Base-by-base conservation (phyloP, 2,888 invertebrate species). In the Diaperis boleti region DNA sequence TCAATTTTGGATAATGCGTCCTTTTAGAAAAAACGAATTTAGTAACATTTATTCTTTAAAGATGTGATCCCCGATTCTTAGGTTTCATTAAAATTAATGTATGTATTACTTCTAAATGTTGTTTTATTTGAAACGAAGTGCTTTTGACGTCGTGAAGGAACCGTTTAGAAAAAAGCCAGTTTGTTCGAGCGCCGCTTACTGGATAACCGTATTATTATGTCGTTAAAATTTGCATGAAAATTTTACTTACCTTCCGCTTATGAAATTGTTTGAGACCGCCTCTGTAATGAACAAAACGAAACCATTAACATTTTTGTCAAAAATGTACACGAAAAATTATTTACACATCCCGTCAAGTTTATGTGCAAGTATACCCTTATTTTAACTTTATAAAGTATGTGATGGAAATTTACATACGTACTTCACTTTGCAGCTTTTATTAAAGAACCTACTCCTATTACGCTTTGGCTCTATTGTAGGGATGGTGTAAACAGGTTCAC, bases 211-310 rank as follows among this genome's bases (percentile, higher is more conserved):
- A 39, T 59, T 59, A 59, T 59, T 59, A 59, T 49, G 49, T 59
- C 47, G 59, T 59, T 59, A 59, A 59, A 59, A 59, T 59, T 59
- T 59, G 59, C 59, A 59, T 59, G 49, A 31, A 59, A 59, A 56
- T 56, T 49, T 49, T 49, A 49, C 59, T 59, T 49, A 59, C 59
- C 59, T 59, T 59, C 47, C 59, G 59, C 49, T 59, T 49, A 41
- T 42, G 59, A 49, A 59, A 45, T 37, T 37, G 57, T 45, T 57
- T 35, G 37, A 45, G 57, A 39, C 59, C 59, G 49, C 59, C 49
- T 59, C 59, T 59, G 59, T 49, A 59, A 59, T 49, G 49, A 59
- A 59, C 59, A 59, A 59, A 59, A 59, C 49, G 49, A 41, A 49
- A 49, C 29, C 59, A 59, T 49, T 59, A 57, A 47, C 37, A 57